These are phyloP conservation scores for Parapsyche elsis DNA, from an alignment of 1,140 invertebrate genomes.

Conservation along the genomic window DNA sequence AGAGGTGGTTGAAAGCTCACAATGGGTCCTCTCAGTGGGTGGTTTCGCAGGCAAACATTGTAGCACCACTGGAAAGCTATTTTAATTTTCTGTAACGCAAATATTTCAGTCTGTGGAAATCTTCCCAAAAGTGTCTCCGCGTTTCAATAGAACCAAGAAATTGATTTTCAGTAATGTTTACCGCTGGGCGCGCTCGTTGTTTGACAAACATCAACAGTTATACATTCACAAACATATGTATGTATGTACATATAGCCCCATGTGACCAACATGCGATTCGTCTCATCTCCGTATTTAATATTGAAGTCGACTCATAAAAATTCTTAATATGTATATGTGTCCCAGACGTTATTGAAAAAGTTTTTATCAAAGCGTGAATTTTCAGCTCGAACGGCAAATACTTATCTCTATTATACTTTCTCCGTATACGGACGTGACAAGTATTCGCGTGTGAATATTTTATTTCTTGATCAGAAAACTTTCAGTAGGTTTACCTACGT, in stretches of 20 bases:
- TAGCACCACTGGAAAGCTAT: constrained; percentile 17
- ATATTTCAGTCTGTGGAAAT: constrained; percentile 31
- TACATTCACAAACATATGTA: no score
- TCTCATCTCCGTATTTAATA: no score
- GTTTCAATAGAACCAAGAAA: constrained; percentile 21
- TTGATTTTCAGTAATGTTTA: constrained; percentile 21
- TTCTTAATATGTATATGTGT: no score
- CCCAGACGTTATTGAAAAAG: no score
- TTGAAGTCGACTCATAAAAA: no score
- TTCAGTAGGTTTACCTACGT: neutral
- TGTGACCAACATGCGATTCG: no score
- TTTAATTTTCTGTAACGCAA: constrained; percentile 32
- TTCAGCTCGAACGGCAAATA: no score
- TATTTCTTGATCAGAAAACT: constrained; percentile 11
- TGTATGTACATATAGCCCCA: no score
- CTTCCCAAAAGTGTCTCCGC: constrained; percentile 14
- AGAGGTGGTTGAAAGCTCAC: neutral
- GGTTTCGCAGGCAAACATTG: constrained; percentile 25
- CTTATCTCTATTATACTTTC: no score
- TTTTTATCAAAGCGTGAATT: no score
- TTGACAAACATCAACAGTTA: neutral
- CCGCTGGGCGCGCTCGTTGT: neutral
- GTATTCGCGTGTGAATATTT: neutral
- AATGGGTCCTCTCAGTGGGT: neutral
- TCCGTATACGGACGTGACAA: no score